These are phyloP conservation scores for Dioctria rufipes DNA, from an alignment of 2,888 invertebrate species.

Conservation along the genomic window DNA sequence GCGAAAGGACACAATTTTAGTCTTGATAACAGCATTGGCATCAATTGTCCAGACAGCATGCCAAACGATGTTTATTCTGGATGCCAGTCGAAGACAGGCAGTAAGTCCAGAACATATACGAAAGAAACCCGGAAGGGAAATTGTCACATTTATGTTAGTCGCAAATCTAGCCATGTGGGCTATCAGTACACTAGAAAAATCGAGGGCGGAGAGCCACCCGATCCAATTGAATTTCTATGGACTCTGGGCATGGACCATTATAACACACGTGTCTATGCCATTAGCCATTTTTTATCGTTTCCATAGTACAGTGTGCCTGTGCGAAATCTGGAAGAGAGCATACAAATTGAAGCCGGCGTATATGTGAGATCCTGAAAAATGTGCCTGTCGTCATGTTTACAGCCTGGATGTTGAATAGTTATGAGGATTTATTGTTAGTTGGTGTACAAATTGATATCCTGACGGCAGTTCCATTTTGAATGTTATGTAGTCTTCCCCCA, in stretches of 20 bases:
- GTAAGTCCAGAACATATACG: constrained; percentile 86
- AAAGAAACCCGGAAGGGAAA: constrained; percentile 92
- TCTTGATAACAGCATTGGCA: constrained; percentile 86
- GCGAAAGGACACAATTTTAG: constrained; percentile 84
- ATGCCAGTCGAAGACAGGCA: constrained; percentile 89
- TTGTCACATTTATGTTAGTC: constrained; percentile 92
- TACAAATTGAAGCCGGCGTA: constrained; percentile 93
- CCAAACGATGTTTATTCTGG: constrained; percentile 92
- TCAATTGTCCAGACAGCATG: constrained; percentile 91
- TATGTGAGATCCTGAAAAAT: constrained; percentile 75
- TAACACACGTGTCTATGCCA: constrained; percentile 95
- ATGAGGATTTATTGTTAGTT: constrained; percentile 25
- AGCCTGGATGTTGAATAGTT: constrained; percentile 46
- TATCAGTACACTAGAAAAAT: constrained; percentile 92
- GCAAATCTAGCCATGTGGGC: constrained; percentile 96
- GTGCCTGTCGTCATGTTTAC: constrained; percentile 32
- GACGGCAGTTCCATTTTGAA: constrained; percentile 4
- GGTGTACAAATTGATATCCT: constrained; percentile 40
- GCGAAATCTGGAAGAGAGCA: constrained; percentile 96
- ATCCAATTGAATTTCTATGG: constrained; percentile 94
- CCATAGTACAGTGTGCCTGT: constrained; percentile 94
- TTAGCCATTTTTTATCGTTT: constrained; percentile 94
- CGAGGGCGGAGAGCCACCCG: constrained; percentile 91
- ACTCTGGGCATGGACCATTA: constrained; percentile 95
- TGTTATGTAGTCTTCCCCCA: constrained; percentile 26